phyloP scores from a whole-genome alignment of 2,888 invertebrate species.

The Scaeva pyrastri region DNA sequence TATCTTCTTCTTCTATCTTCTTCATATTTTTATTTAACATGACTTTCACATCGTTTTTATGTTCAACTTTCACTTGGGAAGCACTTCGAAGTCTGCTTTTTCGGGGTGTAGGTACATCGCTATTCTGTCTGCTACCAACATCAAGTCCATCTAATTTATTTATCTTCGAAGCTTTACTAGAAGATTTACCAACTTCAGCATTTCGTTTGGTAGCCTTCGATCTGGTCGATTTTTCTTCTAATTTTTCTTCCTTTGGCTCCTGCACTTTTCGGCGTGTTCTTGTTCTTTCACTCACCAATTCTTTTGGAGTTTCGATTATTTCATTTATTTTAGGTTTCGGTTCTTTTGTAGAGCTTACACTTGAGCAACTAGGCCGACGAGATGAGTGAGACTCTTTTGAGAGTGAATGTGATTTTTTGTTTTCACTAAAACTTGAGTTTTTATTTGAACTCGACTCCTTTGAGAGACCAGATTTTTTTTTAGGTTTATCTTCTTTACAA shows the following conservation, averaged over 20 bases:
- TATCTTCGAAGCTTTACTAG: constrained; percentile 2
- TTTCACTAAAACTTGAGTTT: background rate
- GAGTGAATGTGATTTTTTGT: background rate
- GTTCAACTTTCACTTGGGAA: background rate
- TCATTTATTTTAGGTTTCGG: background rate
- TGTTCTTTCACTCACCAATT: background rate
- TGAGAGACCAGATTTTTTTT: background rate
- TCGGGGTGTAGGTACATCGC: constrained; percentile 5
- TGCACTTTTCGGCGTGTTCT: background rate
- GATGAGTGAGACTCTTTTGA: background rate
- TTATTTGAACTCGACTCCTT: background rate
- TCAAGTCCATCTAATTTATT: constrained; percentile 14
- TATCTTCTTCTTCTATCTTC: background rate
- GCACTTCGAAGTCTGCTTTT: constrained; percentile 38
- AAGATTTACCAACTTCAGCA: constrained; percentile 2
- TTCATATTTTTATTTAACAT: background rate
- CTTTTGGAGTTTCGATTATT: background rate
- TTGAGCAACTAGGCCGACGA: background rate
- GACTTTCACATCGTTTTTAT: background rate
- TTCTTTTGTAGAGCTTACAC: background rate
- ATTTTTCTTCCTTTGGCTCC: background rate
- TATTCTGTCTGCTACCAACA: background rate
- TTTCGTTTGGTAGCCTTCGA: constrained; percentile 15
- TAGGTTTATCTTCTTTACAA: background rate
- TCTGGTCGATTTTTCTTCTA: background rate